Evolutionary conservation across 2,888 invertebrate species (phyloP), one percentile per base, ranked within the genome.

Genomic region (Euplexia lucipara): DNA sequence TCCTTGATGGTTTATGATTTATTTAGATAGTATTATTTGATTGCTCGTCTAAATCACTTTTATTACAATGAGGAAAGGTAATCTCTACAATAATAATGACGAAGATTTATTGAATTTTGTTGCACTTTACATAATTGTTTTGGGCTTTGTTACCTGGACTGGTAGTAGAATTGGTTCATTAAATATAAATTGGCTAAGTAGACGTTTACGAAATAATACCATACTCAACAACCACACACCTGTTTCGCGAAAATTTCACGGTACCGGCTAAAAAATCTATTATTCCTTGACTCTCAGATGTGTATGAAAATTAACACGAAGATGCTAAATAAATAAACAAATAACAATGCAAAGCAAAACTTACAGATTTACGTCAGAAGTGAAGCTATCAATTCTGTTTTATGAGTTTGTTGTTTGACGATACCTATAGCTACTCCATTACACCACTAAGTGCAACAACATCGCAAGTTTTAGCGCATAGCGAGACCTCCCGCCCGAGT

Each of bases 261-360:
- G 12, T 16, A 35, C 9, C 1, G 10, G 16, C 48, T 53, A 26
- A 14, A 26, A 48, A 45, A 41, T 37, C 30, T 49, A 32, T 59
- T 56, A 60, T 18, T 44, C 37, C 32, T 42, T 39, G 30, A 53
- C 44, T 71, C 22, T 37, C 51, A 73, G 42, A 39, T 56, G 9
- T 14, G 57, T 52, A 57, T 34, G 18, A 52, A 62, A 74, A 69
- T 69, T 74, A 34, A 32, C 74, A 48, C 16, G 12, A 41, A 26
- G 12, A 37, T 49, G 32, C 18, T 53, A 69, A 54, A 48, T 53
- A 54, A 20, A 48, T 26, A 56, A 45, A 62, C 63, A 62, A 58
- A 62, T 48, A 44, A 41, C 34, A 53, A 26, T 45, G 30, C 37
- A 12, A 32, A 49, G 42, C 18, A 34, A 61, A 72, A 37, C n/a